Percentiles rank a stretch among this genome's conserved stretches.
Evolutionary conservation across 2,797 vertebrate genomes (phyloP).

Genomic region (Serranus cabrilla): DNA sequence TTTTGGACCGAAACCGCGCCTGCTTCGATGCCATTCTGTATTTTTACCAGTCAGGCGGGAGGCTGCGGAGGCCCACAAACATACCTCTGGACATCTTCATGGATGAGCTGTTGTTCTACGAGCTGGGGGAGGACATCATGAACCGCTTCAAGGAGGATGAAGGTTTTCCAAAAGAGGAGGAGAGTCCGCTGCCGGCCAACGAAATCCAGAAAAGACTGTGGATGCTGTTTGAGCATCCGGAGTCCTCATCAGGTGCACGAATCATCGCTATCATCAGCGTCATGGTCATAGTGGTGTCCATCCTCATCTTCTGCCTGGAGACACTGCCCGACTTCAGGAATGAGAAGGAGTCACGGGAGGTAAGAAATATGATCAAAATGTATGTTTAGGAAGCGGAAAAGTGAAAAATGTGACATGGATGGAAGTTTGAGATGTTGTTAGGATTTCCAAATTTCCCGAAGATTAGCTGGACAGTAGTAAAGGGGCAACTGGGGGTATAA

Average conservation of each 20-base stretch:
- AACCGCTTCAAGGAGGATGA: conserved; percentile 91
- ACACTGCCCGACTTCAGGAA: conserved; percentile 91
- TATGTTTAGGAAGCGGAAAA: not conserved
- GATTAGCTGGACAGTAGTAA: no score
- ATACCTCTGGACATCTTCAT: conserved; percentile 93
- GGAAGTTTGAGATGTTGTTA: not conserved
- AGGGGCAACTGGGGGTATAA: no score
- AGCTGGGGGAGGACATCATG: conserved; percentile 89
- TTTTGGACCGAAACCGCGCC: conserved; percentile 93
- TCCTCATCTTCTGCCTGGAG: conserved; percentile 94
- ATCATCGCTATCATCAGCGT: conserved; percentile 93
- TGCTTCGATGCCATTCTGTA: conserved; percentile 94
- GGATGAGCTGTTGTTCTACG: conserved; percentile 93
- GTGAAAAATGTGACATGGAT: not conserved
- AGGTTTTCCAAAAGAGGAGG: conserved; percentile 88
- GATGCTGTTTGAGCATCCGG: conserved; percentile 93
- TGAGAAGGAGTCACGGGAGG: conserved; percentile 82
- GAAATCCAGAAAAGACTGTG: conserved; percentile 85
- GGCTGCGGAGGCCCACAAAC: conserved; percentile 89
- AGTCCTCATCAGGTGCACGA: conserved; percentile 90
- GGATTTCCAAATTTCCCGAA: no score
- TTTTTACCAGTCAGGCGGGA: conserved; percentile 93
- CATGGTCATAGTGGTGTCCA: conserved; percentile 93
- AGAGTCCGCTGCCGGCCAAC: conserved; percentile 84
- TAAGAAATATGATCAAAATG: conserved; percentile 51